phyloP scores from a whole-genome alignment of 2,888 invertebrate species.

The Scaptodrosophila latifasciaeformis region DNA sequence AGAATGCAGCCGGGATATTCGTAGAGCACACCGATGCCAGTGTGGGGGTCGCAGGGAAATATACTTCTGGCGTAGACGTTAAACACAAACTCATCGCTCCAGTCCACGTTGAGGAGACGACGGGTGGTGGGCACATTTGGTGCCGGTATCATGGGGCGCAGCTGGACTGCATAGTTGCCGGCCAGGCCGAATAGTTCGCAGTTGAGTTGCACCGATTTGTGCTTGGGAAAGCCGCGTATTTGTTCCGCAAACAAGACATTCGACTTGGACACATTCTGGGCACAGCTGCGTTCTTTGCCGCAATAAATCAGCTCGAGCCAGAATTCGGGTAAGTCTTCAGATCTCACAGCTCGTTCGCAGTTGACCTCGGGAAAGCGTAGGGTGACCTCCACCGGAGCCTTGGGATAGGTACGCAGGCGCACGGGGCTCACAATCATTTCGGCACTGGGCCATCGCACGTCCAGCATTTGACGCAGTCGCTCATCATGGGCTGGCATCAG shows the following conservation, averaged over 20 bases:
- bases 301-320: constrained; percentile 88
- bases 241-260: constrained; percentile 87
- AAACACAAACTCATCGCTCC: constrained; percentile 89
- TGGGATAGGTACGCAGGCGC: constrained; percentile 87
- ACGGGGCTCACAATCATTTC: constrained; percentile 84
- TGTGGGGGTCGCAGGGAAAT: constrained; percentile 86
- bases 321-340: constrained; percentile 78
- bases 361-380: constrained; percentile 85
- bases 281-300: constrained; percentile 84
- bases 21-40: constrained; percentile 85
- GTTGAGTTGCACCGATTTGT: constrained; percentile 80
- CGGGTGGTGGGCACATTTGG: constrained; percentile 73
- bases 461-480: constrained; percentile 77
- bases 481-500: constrained; percentile 69
- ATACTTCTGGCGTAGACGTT: constrained; percentile 90
- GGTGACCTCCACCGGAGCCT: constrained; percentile 83
- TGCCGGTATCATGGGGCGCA: constrained; percentile 81
- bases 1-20: constrained; percentile 90
- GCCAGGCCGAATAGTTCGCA: constrained; percentile 89
- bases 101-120: constrained; percentile 78
- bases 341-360: constrained; percentile 76
- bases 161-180: constrained; percentile 85
- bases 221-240: constrained; percentile 83
- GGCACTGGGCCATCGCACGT: constrained; percentile 89
- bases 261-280: constrained; percentile 75